Evolutionary conservation across 2,113 vertebrate genomes (phyloP).

Genomic region (Odocoileus hemionus): DNA sequence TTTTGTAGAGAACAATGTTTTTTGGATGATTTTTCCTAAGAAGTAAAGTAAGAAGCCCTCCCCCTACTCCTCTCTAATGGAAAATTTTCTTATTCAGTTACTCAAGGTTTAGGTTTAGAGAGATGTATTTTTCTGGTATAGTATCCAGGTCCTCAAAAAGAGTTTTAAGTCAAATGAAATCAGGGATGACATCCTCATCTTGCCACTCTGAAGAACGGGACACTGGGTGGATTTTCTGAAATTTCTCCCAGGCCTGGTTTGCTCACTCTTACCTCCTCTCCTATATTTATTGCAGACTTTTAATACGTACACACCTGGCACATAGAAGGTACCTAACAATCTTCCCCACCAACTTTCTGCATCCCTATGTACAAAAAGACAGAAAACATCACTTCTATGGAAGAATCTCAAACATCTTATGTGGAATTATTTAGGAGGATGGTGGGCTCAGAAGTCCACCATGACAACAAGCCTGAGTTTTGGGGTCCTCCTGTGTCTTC

Average conservation of each 20-base stretch:
- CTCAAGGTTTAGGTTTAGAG: neutral
- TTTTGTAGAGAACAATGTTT: neutral
- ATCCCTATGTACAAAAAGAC: neutral
- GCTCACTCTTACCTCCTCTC: neutral
- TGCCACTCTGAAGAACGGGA: neutral
- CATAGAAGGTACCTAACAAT: neutral
- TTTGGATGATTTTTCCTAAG: neutral
- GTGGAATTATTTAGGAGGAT: neutral
- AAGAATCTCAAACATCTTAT: neutral
- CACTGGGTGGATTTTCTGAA: neutral
- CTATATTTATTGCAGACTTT: neutral
- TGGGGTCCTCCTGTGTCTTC: accelerated
- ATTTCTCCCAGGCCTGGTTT: neutral
- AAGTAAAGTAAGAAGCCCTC: neutral
- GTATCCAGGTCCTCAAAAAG: neutral
- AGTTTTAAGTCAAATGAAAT: neutral
- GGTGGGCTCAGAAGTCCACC: neutral
- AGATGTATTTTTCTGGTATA: neutral
- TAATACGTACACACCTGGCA: neutral
- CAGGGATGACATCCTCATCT: neutral
- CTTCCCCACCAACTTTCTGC: neutral
- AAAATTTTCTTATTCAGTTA: neutral
- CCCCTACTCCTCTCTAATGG: too few species aligned
- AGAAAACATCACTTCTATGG: neutral
- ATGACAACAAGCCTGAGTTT: too few species aligned